phyloP scores from a whole-genome alignment of 2,888 invertebrate genomes.

The Ischnura elegans region DNA sequence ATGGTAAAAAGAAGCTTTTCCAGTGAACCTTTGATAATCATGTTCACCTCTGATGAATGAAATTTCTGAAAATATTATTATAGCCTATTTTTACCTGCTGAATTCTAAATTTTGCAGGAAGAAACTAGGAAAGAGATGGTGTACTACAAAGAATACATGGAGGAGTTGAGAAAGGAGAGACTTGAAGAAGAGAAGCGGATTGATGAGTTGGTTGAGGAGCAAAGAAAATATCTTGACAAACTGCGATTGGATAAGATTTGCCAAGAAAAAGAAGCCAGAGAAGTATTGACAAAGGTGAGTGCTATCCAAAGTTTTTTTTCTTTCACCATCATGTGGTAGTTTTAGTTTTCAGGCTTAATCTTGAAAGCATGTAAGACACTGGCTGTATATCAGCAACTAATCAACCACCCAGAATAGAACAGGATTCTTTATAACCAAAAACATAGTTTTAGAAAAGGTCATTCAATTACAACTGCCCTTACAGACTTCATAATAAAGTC shows the following conservation, averaged over 20 bases:
- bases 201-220: constrained; percentile 37
- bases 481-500: constrained; percentile 18
- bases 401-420: background rate
- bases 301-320: no score
- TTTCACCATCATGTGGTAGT: no score
- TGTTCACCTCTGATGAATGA: no score
- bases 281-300: constrained; percentile 28
- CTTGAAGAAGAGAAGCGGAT: constrained; percentile 42
- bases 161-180: constrained; percentile 40
- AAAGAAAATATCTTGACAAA: constrained; percentile 51
- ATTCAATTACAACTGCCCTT: background rate
- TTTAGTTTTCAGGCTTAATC: no score
- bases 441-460: constrained; percentile 11
- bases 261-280: constrained; percentile 8
- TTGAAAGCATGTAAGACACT: background rate
- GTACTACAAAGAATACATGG: constrained; percentile 43
- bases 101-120: background rate
- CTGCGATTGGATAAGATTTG: constrained; percentile 5
- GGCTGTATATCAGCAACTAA: constrained; percentile 5
- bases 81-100: background rate
- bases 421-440: background rate
- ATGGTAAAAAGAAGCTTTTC: no score
- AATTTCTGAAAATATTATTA: no score
- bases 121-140: constrained; percentile 44
- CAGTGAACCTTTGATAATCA: no score